Conservation (phyloP, 2,888 invertebrate genomes). For the Lypha dubia region DNA sequence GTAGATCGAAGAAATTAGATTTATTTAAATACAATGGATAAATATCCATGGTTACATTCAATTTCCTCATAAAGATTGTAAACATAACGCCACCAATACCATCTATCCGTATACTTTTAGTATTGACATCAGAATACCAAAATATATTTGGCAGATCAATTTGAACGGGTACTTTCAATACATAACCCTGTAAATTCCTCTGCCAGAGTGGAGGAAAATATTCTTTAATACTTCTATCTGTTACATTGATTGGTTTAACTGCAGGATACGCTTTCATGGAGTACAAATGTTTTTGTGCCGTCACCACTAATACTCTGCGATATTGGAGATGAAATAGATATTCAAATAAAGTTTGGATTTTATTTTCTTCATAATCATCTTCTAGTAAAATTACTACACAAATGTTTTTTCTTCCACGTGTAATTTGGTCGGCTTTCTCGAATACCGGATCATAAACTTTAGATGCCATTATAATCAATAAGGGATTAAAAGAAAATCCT, state of each 20-base stretch:
- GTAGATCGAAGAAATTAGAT: conserved; percentile 28
- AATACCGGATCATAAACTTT: conserved; percentile 29
- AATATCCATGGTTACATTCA: conserved; percentile 31
- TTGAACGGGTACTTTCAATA: conserved; percentile 31
- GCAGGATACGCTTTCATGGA: conserved; percentile 45
- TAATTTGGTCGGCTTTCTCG: not conserved
- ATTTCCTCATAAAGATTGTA: conserved; percentile 1
- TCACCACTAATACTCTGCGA: conserved; percentile 31
- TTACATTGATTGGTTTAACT: conserved; percentile 42
- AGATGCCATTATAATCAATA: conserved; percentile 37
- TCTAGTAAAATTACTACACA: conserved; percentile 15
- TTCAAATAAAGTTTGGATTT: conserved; percentile 13
- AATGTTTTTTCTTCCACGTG: conserved; percentile 10
- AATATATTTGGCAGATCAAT: conserved; percentile 44
- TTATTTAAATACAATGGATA: conserved; percentile 36
- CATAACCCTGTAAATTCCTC: conserved; percentile 35
- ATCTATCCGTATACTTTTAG: conserved; percentile 8
- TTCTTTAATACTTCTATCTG: not conserved
- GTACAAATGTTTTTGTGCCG: not conserved
- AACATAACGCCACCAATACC: conserved; percentile 34
- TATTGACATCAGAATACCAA: conserved; percentile 38
- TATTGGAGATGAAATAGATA: conserved; percentile 36
- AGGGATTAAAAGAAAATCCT: conserved; percentile 19
- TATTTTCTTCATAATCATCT: not conserved
- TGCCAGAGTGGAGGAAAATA: conserved; percentile 16